Conservation (phyloP, 2,113 vertebrate species). For the Mobula birostris region DNA sequence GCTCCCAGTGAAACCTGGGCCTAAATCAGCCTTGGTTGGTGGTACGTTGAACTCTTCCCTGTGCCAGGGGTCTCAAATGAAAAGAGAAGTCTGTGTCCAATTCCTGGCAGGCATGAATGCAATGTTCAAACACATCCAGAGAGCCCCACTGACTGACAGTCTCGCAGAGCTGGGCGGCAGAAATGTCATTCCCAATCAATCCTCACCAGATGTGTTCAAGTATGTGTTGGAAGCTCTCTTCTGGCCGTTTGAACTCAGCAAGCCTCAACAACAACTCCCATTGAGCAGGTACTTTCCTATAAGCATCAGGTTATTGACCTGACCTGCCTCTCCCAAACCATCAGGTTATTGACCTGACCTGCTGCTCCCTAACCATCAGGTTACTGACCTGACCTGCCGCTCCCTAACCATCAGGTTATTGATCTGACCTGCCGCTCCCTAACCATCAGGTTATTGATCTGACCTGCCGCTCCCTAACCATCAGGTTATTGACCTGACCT, state of each 20-base stretch:
- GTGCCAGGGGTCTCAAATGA: background rate
- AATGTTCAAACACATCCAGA: background rate
- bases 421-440: too few relatives aligned
- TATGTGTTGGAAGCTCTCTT: background rate
- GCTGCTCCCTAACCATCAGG: too few relatives aligned
- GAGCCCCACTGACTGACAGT: background rate
- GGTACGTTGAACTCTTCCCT: background rate
- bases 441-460: too few relatives aligned
- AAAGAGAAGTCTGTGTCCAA: background rate
- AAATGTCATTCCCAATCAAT: background rate
- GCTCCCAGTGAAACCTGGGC: background rate
- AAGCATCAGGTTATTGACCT: too few relatives aligned
- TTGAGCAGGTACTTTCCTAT: too few relatives aligned
- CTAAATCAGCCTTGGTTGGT: background rate
- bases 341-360: too few relatives aligned
- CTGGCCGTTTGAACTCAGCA: background rate
- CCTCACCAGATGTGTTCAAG: background rate
- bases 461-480: too few relatives aligned
- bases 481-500: too few relatives aligned
- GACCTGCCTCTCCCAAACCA: too few relatives aligned
- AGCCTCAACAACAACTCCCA: background rate
- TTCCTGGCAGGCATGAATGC: background rate
- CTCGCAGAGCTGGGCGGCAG: background rate
- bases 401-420: too few relatives aligned
- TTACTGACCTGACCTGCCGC: too few relatives aligned